Conservation (phyloP, 2,797 vertebrate species). For the Anas capensis region DNA sequence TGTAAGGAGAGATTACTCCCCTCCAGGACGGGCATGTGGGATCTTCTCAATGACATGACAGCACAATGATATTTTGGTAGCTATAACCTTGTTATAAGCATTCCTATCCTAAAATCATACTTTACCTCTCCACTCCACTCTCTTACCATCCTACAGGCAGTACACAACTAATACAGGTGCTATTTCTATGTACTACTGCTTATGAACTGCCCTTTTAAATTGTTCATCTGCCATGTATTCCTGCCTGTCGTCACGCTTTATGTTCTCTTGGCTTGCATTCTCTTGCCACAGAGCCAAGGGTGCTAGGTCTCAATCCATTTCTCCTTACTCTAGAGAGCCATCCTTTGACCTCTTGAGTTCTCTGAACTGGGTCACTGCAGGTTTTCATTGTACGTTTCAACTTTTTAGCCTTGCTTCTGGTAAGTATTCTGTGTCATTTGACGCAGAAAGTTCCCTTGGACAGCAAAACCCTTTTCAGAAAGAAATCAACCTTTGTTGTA, state of each 20-base stretch:
- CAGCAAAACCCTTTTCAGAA: not conserved
- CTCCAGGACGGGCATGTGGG: not conserved
- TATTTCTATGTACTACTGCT: not conserved
- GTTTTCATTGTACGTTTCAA: not conserved
- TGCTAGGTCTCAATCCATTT: not conserved
- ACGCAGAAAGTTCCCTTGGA: not conserved
- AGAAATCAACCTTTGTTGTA: not conserved
- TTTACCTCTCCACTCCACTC: not conserved
- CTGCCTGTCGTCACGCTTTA: not conserved
- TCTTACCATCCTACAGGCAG: not conserved
- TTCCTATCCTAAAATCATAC: not conserved
- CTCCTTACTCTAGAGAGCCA: not conserved
- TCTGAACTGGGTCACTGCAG: not conserved
- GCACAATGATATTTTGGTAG: not conserved
- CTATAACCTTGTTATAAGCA: not conserved
- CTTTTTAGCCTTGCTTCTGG: not conserved
- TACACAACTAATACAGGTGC: not conserved
- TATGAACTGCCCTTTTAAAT: not conserved
- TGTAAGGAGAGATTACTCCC: not conserved
- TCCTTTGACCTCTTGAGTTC: not conserved
- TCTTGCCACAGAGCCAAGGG: not conserved
- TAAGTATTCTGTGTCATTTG: not conserved
- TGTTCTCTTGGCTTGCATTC: not conserved
- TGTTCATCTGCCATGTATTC: not conserved
- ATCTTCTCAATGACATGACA: not conserved